Evolutionary conservation across 2,113 vertebrate species (phyloP).

Genomic region (Pseudorasbora parva): DNA sequence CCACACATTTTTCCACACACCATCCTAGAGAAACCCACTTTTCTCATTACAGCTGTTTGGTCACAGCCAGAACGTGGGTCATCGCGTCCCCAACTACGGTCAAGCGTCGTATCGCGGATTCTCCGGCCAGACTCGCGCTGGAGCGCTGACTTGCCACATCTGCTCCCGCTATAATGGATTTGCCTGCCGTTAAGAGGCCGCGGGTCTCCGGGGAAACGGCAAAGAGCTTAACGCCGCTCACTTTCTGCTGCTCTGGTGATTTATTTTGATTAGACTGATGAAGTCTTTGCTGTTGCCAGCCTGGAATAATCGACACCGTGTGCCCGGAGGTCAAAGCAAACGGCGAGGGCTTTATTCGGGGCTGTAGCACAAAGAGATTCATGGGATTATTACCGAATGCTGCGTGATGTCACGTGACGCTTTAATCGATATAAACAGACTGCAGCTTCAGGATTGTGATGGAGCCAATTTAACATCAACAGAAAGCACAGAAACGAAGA

Average conservation of each 20-base stretch:
- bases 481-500: background rate
- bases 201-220: slow-evolving; percentile 69
- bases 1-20: slow-evolving; percentile 3
- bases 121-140: slow-evolving; percentile 61
- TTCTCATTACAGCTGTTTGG: slow-evolving; percentile 71
- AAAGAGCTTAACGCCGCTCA: slow-evolving; percentile 68
- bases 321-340: slow-evolving; percentile 54
- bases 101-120: background rate
- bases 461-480: background rate
- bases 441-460: background rate
- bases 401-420: slow-evolving; percentile 55
- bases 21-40: slow-evolving; percentile 60
- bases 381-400: slow-evolving; percentile 45
- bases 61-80: slow-evolving; percentile 60
- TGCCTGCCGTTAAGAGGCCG: slow-evolving; percentile 68
- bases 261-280: slow-evolving; percentile 82
- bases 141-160: slow-evolving; percentile 73
- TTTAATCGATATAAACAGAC: slow-evolving; percentile 53
- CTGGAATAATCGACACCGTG: slow-evolving; percentile 75
- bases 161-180: slow-evolving; percentile 75
- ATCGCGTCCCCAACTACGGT: background rate
- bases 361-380: slow-evolving; percentile 62
- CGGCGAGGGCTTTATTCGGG: slow-evolving; percentile 14
- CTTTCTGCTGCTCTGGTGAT: slow-evolving; percentile 79
- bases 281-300: slow-evolving; percentile 70